These are phyloP conservation scores for Pagetopsis macropterus DNA, from an alignment of 2,797 vertebrate species.

Conservation along the genomic window DNA sequence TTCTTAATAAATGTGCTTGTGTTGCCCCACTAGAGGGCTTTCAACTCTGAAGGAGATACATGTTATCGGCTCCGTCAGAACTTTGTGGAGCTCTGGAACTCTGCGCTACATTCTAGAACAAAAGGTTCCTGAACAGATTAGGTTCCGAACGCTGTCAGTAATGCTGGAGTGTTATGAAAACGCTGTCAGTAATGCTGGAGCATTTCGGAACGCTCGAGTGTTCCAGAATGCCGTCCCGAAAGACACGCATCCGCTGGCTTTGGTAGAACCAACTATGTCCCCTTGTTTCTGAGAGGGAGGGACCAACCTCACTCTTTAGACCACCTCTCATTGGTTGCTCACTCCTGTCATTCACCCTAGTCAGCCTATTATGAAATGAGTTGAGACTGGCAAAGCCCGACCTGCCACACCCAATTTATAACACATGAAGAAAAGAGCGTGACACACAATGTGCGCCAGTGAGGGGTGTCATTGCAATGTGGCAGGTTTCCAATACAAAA, in stretches of 20 bases:
- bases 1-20: neutral
- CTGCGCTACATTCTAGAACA: neutral
- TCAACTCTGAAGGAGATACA: neutral
- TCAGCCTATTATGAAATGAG: conserved; percentile 44
- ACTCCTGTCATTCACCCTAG: conserved; percentile 58
- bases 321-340: conserved; percentile 58
- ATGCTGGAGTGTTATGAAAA: neutral
- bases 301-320: conserved; percentile 39
- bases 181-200: neutral
- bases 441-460: neutral
- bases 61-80: neutral
- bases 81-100: neutral
- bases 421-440: neutral
- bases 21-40: neutral
- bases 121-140: neutral
- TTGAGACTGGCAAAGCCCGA: conserved; percentile 9
- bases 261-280: conserved; percentile 28
- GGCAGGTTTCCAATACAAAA: conserved; percentile 44
- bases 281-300: conserved; percentile 39
- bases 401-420: conserved; percentile 8
- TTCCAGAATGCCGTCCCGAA: conserved; percentile 24
- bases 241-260: conserved; percentile 23
- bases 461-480: conserved; percentile 4
- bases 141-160: neutral
- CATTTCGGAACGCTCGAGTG: neutral